phyloP scores from a whole-genome alignment of 2,888 invertebrate genomes.

The Gnatocerus cornutus region DNA sequence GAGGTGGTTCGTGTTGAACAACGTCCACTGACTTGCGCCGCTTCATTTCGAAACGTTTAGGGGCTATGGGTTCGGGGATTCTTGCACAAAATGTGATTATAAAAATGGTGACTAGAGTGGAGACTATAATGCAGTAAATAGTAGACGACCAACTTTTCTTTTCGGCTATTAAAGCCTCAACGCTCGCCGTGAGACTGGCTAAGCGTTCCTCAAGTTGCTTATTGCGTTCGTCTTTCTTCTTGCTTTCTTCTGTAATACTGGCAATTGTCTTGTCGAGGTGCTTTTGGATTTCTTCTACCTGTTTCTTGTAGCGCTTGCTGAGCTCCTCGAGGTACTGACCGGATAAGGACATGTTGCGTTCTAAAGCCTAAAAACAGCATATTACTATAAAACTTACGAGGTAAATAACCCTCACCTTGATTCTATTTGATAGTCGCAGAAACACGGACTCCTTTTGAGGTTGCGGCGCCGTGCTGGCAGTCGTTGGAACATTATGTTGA shows the following conservation, averaged over 20 bases:
- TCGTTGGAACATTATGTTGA: constrained; percentile 67
- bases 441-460: constrained; percentile 96
- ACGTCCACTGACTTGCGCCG: constrained; percentile 81
- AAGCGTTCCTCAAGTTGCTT: constrained; percentile 77
- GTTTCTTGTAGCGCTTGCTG: constrained; percentile 94
- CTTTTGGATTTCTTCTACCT: constrained; percentile 95
- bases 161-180: constrained; percentile 77
- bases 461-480: constrained; percentile 65
- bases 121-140: constrained; percentile 74
- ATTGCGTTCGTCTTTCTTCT: constrained; percentile 83
- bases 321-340: constrained; percentile 97
- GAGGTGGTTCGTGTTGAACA: constrained; percentile 74
- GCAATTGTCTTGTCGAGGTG: constrained; percentile 86
- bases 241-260: constrained; percentile 82
- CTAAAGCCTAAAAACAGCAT: constrained; percentile 84
- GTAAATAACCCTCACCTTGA: constrained; percentile 82
- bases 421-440: constrained; percentile 93
- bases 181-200: constrained; percentile 75
- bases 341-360: constrained; percentile 97
- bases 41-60: constrained; percentile 60
- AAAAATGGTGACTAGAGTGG: constrained; percentile 71
- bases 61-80: constrained; percentile 72
- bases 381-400: no score
- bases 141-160: constrained; percentile 78
- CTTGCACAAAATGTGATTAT: constrained; percentile 61